A percentile compares a stretch with the other conserved stretches of the same genome.
These are phyloP conservation scores for Atopsyche davidsoni DNA, from an alignment of 1,140 invertebrate genomes.

Conservation along the genomic window DNA sequence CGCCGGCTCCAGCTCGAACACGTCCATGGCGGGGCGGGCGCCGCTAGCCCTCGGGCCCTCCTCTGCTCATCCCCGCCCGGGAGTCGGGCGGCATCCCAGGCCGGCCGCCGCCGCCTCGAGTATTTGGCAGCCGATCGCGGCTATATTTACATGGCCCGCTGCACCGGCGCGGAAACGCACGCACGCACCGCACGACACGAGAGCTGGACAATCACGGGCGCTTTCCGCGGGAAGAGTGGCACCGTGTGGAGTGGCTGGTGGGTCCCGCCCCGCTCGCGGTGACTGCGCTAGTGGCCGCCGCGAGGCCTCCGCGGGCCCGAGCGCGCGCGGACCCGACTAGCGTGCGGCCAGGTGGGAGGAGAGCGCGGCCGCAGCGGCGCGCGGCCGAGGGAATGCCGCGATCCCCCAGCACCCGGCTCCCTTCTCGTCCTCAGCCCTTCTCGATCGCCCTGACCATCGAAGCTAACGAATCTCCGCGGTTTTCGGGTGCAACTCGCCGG, in stretches of 20 bases:
- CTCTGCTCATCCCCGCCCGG: constrained; percentile 2
- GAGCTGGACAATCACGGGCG: neutral
- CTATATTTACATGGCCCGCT: neutral
- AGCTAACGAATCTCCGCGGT: neutral
- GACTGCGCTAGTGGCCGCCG: neutral
- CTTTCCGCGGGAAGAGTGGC: neutral
- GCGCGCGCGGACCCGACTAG: neutral
- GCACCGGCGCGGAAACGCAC: neutral
- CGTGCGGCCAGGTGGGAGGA: neutral
- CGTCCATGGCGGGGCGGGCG: constrained; percentile 21
- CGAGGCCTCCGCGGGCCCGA: neutral
- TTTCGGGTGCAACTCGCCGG: neutral
- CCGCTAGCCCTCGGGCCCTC: neutral
- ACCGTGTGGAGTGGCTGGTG: neutral
- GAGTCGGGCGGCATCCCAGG: constrained; percentile 13
- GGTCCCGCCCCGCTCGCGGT: neutral
- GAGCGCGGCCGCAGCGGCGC: neutral
- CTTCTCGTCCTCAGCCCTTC: neutral
- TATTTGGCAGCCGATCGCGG: constrained; percentile 4
- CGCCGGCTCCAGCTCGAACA: constrained; percentile 23
- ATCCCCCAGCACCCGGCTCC: neutral
- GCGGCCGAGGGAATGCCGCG: neutral
- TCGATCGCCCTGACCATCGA: constrained; percentile 1
- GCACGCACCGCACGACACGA: constrained; percentile 5
- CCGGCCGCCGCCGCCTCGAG: constrained; percentile 12